Percentiles rank a stretch among this genome's conserved stretches.
phyloP scores from a whole-genome alignment of 2,797 vertebrate genomes.

The Coracias cyanogaster region DNA sequence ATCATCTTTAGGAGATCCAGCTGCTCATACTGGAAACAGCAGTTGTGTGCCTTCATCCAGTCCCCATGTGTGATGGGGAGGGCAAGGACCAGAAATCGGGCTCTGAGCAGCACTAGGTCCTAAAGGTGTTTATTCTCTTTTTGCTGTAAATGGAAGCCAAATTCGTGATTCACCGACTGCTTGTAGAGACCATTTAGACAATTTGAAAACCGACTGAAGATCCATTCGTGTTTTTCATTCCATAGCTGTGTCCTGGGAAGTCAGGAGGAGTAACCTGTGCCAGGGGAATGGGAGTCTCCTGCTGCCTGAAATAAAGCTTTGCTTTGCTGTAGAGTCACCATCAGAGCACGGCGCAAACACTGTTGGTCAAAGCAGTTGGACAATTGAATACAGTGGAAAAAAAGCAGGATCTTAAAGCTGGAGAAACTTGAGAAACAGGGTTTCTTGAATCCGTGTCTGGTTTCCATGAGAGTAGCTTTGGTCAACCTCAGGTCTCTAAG shows the following conservation, averaged over 20 bases:
- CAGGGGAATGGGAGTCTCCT: background rate
- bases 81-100: background rate
- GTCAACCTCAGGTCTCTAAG: background rate
- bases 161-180: background rate
- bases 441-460: background rate
- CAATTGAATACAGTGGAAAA: background rate
- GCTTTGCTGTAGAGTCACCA: background rate
- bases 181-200: background rate
- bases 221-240: background rate
- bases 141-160: background rate
- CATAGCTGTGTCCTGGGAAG: background rate
- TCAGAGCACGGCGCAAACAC: background rate
- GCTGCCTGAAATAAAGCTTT: background rate
- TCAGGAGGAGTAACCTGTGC: background rate
- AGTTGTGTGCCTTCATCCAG: accelerated
- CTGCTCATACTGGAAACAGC: background rate
- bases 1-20: background rate
- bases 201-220: background rate
- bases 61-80: accelerated
- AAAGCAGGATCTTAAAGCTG: background rate
- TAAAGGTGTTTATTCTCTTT: background rate
- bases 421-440: background rate
- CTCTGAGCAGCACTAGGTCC: background rate
- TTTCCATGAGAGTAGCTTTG: background rate
- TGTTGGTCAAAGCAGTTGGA: background rate